phyloP scores from a whole-genome alignment of 2,888 invertebrate species.

The Geotrupes spiniger region DNA sequence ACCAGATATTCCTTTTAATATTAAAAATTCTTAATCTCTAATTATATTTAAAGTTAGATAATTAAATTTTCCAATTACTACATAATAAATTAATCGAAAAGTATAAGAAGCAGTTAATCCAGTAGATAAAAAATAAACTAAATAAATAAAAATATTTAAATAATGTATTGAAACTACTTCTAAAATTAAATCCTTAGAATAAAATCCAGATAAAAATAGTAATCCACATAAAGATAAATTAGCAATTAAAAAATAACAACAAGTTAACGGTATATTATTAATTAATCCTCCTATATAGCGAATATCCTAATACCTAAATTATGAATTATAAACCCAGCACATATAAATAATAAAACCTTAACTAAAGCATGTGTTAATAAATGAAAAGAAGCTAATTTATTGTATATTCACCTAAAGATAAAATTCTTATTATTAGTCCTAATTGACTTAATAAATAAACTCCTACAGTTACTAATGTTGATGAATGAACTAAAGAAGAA shows the following conservation, averaged over 20 bases:
- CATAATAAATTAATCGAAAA: constrained; percentile 58
- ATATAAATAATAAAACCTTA: constrained; percentile 68
- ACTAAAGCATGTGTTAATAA: constrained; percentile 71
- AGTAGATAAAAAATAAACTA: constrained; percentile 57
- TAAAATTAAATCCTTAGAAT: constrained; percentile 64
- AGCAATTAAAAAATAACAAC: constrained; percentile 62
- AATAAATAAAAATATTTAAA: constrained; percentile 56
- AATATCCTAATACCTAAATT: constrained; percentile 64
- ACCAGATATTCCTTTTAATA: constrained; percentile 46
- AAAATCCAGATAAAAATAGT: constrained; percentile 63
- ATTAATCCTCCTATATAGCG: constrained; percentile 58
- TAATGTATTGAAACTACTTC: constrained; percentile 55
- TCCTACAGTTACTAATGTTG: constrained; percentile 74
- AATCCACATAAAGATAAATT: constrained; percentile 63
- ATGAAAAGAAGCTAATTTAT: constrained; percentile 69
- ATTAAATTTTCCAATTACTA: constrained; percentile 48
- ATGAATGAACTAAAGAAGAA: constrained; percentile 68
- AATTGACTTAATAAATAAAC: constrained; percentile 72
- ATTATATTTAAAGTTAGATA: constrained; percentile 48
- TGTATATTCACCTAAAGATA: constrained; percentile 49
- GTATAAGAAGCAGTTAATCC: constrained; percentile 59
- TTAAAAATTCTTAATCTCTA: constrained; percentile 53
- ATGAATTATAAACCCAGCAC: constrained; percentile 69
- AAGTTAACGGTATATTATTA: constrained; percentile 56
- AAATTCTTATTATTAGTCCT: constrained; percentile 64